phyloP scores from a whole-genome alignment of 2,888 invertebrate species.

The Caenorhabditis sp. region DNA sequence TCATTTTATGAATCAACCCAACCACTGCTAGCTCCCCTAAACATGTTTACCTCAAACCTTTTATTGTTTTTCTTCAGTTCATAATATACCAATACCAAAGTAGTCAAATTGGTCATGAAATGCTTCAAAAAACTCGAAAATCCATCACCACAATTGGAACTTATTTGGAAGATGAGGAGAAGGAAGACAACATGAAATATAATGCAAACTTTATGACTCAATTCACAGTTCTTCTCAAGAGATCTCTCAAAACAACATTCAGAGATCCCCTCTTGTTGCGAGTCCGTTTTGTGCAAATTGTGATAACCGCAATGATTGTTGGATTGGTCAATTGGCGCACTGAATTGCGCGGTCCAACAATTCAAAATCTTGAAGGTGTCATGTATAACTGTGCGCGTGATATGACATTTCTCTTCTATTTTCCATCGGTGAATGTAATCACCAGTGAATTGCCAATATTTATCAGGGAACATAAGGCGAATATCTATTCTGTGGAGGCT shows the following conservation, averaged over 20 bases:
- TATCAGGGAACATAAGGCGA: constrained; percentile 85
- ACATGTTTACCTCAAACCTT: neutral
- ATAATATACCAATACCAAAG: constrained; percentile 23
- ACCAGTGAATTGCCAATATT: constrained; percentile 88
- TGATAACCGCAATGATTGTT: constrained; percentile 75
- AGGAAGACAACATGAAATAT: constrained; percentile 75
- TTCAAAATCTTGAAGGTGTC: constrained; percentile 63
- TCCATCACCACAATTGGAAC: constrained; percentile 19
- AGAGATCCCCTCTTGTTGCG: constrained; percentile 89
- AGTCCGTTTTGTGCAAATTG: constrained; percentile 85
- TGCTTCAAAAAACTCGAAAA: constrained; percentile 23
- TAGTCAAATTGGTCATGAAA: constrained; percentile 30
- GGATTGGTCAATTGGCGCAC: constrained; percentile 55
- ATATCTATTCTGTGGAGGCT: constrained; percentile 88
- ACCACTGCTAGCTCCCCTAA: too few species aligned
- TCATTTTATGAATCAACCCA: too few species aligned
- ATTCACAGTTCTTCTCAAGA: constrained; percentile 86
- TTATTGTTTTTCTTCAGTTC: constrained; percentile 9
- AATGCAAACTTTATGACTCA: constrained; percentile 87
- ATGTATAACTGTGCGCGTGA: constrained; percentile 72
- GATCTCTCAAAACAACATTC: constrained; percentile 86
- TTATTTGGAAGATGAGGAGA: constrained; percentile 19
- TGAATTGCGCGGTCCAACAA: constrained; percentile 40
- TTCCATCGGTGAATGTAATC: constrained; percentile 91
- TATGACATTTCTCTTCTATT: constrained; percentile 92